A percentile compares a stretch with the other conserved stretches of the same genome.
These are phyloP conservation scores for Germaria angustata DNA, from an alignment of 2,888 invertebrate species.

Conservation along the genomic window DNA sequence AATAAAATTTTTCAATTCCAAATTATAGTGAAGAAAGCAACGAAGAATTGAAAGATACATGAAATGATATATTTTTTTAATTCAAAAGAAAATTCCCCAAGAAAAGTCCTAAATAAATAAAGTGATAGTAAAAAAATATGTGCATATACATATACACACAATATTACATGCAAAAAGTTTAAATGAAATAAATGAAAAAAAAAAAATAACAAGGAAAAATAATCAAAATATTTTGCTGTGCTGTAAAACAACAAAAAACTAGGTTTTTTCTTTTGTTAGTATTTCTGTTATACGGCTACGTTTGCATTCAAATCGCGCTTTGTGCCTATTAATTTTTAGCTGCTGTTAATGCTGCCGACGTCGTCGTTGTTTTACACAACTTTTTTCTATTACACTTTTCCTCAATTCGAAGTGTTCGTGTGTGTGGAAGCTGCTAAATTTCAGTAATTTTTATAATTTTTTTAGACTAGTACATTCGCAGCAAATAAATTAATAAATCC, in stretches of 20 bases:
- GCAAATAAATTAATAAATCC: not conserved
- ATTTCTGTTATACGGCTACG: slow-evolving; percentile 39
- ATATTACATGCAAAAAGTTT: slow-evolving; percentile 4
- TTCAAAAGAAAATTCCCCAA: not conserved
- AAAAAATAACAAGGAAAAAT: slow-evolving; percentile 20
- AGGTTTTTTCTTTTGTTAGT: slow-evolving; percentile 27
- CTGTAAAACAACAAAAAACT: slow-evolving; percentile 59
- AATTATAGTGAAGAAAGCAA: no score
- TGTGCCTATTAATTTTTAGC: slow-evolving; percentile 22
- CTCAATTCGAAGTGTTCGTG: slow-evolving; percentile 22
- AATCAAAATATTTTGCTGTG: slow-evolving; percentile 68
- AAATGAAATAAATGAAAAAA: slow-evolving; percentile 4
- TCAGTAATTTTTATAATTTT: slow-evolving; percentile 69
- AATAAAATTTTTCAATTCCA: no score
- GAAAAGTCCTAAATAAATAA: not conserved
- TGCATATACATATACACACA: not conserved
- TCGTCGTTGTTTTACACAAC: slow-evolving; percentile 24
- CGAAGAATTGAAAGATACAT: no score
- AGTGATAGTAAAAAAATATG: slow-evolving; percentile 6
- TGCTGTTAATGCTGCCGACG: slow-evolving; percentile 34
- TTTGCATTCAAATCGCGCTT: slow-evolving; percentile 45
- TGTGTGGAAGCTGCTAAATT: slow-evolving; percentile 68
- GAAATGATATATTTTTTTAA: not conserved
- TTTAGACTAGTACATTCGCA: slow-evolving; percentile 1
- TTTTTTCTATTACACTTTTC: slow-evolving; percentile 43